Evolutionary conservation across 2,888 invertebrate species (phyloP).

Genomic region (Eupeodes latifasciatus): DNA sequence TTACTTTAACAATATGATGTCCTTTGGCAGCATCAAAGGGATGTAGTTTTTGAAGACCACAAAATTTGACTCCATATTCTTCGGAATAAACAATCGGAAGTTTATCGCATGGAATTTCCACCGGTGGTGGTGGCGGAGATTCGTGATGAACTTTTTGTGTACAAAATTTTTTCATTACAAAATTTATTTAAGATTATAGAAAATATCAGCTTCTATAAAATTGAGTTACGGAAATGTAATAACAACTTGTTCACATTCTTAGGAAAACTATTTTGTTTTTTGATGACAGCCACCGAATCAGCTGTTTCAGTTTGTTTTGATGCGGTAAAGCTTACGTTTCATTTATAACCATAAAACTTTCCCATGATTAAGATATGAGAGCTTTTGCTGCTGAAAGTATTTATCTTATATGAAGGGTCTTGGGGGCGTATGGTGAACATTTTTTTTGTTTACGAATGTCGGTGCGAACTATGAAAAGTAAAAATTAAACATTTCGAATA

Average conservation of each 20-base stretch:
- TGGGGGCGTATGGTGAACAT: slow-evolving; percentile 38
- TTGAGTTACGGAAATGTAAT: too few relatives aligned
- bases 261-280: neutral
- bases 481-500: too few relatives aligned
- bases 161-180: slow-evolving; percentile 60
- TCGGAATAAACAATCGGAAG: slow-evolving; percentile 92
- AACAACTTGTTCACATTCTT: slow-evolving; percentile 21
- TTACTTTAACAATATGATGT: slow-evolving; percentile 89
- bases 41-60: slow-evolving; percentile 93
- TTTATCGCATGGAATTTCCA: slow-evolving; percentile 80
- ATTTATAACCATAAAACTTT: slow-evolving; percentile 11
- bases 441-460: slow-evolving; percentile 14
- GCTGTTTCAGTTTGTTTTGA: slow-evolving; percentile 53
- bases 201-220: neutral
- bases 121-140: slow-evolving; percentile 38
- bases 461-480: too few relatives aligned
- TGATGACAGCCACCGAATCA: slow-evolving; percentile 19
- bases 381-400: neutral
- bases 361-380: too few relatives aligned
- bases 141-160: slow-evolving; percentile 66
- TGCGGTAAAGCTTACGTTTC: slow-evolving; percentile 22
- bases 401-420: neutral
- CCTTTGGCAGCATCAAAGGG: slow-evolving; percentile 96
- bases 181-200: neutral
- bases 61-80: slow-evolving; percentile 92